Percentiles rank a stretch among this genome's conserved stretches.
Evolutionary conservation across 2,797 vertebrate species (phyloP).

Genomic region (Macropus fuliginosus): DNA sequence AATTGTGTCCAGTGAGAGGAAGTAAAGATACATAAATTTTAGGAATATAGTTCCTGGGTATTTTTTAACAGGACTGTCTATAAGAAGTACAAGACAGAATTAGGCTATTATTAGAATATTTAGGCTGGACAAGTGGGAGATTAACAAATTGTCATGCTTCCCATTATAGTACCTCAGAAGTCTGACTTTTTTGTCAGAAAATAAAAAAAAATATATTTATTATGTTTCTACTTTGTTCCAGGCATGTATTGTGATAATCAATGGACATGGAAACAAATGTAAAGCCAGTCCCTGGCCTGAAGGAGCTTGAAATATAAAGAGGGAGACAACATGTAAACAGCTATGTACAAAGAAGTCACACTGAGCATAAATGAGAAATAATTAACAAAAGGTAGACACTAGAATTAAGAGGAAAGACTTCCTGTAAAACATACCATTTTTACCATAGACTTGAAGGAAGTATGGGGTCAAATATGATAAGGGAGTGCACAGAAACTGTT

Average conservation of each 20-base stretch:
- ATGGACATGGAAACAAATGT: neutral
- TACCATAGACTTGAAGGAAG: neutral
- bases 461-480: neutral
- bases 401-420: neutral
- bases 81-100: neutral
- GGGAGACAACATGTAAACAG: neutral
- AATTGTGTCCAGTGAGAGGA: neutral
- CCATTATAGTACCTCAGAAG: neutral
- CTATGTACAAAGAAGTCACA: neutral
- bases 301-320: neutral
- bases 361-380: neutral
- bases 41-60: neutral
- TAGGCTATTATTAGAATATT: neutral
- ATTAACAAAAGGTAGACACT: neutral
- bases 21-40: neutral
- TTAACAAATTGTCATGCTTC: neutral
- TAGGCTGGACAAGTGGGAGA: neutral
- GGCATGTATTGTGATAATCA: neutral
- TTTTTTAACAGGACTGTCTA: neutral
- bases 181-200: neutral
- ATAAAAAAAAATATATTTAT: neutral
- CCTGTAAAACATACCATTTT: neutral
- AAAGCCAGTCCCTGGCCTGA: neutral
- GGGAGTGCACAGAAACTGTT: neutral
- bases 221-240: neutral